phyloP scores from a whole-genome alignment of 2,113 vertebrate species.

The Pituophis catenifer region DNA sequence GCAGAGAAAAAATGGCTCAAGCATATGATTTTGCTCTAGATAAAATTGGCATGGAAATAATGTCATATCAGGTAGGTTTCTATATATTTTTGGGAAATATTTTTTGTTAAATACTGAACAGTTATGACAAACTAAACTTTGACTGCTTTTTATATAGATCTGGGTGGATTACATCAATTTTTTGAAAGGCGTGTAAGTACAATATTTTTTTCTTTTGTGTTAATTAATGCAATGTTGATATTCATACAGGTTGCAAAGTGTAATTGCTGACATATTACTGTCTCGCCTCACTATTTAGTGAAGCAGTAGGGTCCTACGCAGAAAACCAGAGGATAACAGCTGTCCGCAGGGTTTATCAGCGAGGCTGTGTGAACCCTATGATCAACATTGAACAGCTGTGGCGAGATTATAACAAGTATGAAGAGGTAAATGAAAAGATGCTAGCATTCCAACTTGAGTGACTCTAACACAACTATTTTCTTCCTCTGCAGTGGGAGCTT shows the following conservation, averaged over 20 bases:
- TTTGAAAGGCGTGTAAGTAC: slow-evolving; percentile 98
- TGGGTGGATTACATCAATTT: slow-evolving; percentile 99
- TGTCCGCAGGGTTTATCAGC: slow-evolving; percentile 95
- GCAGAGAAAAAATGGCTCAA: slow-evolving; percentile 99
- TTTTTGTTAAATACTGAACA: neutral
- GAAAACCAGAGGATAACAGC: slow-evolving; percentile 99
- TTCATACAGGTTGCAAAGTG: slow-evolving; percentile 45
- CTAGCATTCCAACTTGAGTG: neutral
- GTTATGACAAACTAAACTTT: slow-evolving; percentile 29
- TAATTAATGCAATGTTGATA: slow-evolving; percentile 35
- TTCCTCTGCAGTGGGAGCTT: neutral
- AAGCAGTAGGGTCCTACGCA: slow-evolving; percentile 97
- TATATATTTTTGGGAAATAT: neutral
- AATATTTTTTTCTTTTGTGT: slow-evolving; percentile 25
- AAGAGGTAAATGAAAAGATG: slow-evolving; percentile 81
- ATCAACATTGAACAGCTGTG: slow-evolving; percentile 99
- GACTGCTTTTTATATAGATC: slow-evolving; percentile 79
- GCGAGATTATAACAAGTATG: slow-evolving; percentile 99
- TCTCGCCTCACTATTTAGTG: slow-evolving; percentile 73
- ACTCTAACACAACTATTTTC: neutral
- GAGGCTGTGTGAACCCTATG: slow-evolving; percentile 99
- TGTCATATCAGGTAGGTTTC: slow-evolving; percentile 94
- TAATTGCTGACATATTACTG: slow-evolving; percentile 46
- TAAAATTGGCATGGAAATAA: slow-evolving; percentile 99
- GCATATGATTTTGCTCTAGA: slow-evolving; percentile 99